Evolutionary conservation across 2,113 vertebrate genomes (phyloP), one percentile per base, ranked within the genome.

Genomic region (Mionectes macconnelli): DNA sequence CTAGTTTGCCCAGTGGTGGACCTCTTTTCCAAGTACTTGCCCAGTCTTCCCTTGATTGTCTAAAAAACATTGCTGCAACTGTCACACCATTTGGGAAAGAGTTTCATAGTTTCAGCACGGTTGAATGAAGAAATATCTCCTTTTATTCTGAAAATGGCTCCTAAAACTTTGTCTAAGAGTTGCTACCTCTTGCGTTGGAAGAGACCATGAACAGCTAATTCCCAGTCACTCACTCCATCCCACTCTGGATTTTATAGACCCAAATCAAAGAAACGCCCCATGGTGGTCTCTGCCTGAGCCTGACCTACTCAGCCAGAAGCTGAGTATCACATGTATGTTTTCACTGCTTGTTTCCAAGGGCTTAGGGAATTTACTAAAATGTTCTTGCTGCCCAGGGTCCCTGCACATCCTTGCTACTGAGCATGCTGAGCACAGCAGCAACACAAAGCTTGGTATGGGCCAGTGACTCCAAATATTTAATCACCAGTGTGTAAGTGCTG

Each of bases 361-460:
- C 73, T 90, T 69, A 69, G 11, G 23, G 45, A 74, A 69, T 77
- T 86, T 44, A 66, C 20, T 76, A 30, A 80, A 74, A 62, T 2
- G 5, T 33, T 77, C 35, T 60, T 81, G 47, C 52, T 84, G 60
- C 44, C 37, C 35, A 64, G 27, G 14, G 21, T 82, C 69, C 10
- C 74, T 67, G 22, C 44, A 68, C 49, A 87, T 91, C 27, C 28
- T 66, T 35, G 31, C 35, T 27, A 42, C 7, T 5, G 56, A 84
- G 53, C 0, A 1, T 6, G 3, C 42, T 0, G 3, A 89, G 47
- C 4, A 8, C 24, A 73, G 21, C 23, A 59, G 24, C 28, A 55
- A 52, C 0, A 0, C 21, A 70, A 72, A 78, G 9, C 28, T 73
- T 2, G 4, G 12, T 23, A 27, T 23, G 23, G 33, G 6, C 35